Base-by-base conservation (phyloP, 2,888 invertebrate genomes). In the Siphlonurus alternatus region DNA sequence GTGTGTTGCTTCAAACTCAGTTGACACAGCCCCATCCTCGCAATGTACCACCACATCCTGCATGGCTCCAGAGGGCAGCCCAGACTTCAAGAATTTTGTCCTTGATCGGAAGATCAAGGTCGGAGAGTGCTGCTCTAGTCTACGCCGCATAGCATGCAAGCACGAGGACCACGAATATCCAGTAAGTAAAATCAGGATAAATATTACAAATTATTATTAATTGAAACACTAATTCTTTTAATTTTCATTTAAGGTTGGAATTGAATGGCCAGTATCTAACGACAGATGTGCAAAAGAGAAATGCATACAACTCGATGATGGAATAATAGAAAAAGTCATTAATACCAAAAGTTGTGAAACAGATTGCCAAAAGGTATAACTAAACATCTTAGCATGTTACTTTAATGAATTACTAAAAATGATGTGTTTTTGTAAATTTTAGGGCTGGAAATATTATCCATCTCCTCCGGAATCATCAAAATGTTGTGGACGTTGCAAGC, bases 41-140 rank as follows among this genome's bases (percentile, higher is more conserved):
- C 73, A 72, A 59, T 88, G 88, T 73, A 70, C 76, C 0, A 73
- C 74, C 15, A 77, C 75, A 1, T 76, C 80, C 64, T 88, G 87
- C 69, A 73, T 80, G 2, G 67, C 72, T 19, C 62, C 79, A 0
- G 67, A 70, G n/a, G 70, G 73, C 1, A 76, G 77, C 38, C 69
- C 76, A 1, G 79, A 80, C 68, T 74, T 75, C 61, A 73, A 74
- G 0, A 81, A 83, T 70, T 85, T 83, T 72, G 79, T 82, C 61
- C 69, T 84, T 67, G 79, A 81, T 71, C 74, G 79, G 5, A 73
- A 79, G 1, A 73, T 78, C 0, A 74, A 79, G 61, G 80, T 80
- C 65, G 81, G 80, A 71, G 76, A 81, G 64, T 89, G 89, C 75
- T 89, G 89, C 72, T 81, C 87, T 0, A 73, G 71, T 7, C 74